Evolutionary conservation across 2,113 vertebrate species (phyloP).

Genomic region (Pao palembangensis): DNA sequence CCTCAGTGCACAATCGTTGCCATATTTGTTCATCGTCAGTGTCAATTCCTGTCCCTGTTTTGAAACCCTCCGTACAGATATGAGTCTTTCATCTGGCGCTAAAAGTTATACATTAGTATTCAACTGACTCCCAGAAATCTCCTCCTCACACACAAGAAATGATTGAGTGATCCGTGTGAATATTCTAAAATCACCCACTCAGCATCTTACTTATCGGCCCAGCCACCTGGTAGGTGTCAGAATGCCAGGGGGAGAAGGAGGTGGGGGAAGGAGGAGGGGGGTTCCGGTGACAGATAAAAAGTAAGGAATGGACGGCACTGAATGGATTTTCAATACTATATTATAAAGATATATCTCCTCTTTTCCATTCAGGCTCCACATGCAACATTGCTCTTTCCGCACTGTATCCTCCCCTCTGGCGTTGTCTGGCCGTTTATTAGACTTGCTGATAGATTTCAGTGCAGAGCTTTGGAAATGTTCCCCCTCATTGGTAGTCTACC

Average conservation of each 20-base stretch:
- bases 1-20: slow-evolving; percentile 13
- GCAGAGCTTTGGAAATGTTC: slow-evolving; percentile 53
- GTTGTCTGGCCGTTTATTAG: slow-evolving; percentile 63
- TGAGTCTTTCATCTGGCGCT: slow-evolving; percentile 30
- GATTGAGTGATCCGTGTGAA: slow-evolving; percentile 57
- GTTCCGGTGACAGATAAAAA: slow-evolving; percentile 43
- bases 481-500: slow-evolving; percentile 24
- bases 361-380: slow-evolving; percentile 49
- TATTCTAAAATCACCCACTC: slow-evolving; percentile 58
- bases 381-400: slow-evolving; percentile 42
- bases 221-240: slow-evolving; percentile 62
- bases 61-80: slow-evolving; percentile 4
- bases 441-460: slow-evolving; percentile 44
- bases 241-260: slow-evolving; percentile 25
- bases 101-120: slow-evolving; percentile 50
- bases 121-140: slow-evolving; percentile 43
- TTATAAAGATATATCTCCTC: slow-evolving; percentile 67
- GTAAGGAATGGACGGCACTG: slow-evolving; percentile 41
- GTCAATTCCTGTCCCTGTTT: slow-evolving; percentile 10
- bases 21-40: slow-evolving; percentile 9
- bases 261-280: slow-evolving; percentile 18
- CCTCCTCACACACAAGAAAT: slow-evolving; percentile 26
- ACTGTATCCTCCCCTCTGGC: slow-evolving; percentile 41
- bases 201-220: slow-evolving; percentile 55
- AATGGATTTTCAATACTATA: slow-evolving; percentile 60